These are phyloP conservation scores for Phylloscopus collybita DNA, from an alignment of 2,797 vertebrate species.

Conservation along the genomic window DNA sequence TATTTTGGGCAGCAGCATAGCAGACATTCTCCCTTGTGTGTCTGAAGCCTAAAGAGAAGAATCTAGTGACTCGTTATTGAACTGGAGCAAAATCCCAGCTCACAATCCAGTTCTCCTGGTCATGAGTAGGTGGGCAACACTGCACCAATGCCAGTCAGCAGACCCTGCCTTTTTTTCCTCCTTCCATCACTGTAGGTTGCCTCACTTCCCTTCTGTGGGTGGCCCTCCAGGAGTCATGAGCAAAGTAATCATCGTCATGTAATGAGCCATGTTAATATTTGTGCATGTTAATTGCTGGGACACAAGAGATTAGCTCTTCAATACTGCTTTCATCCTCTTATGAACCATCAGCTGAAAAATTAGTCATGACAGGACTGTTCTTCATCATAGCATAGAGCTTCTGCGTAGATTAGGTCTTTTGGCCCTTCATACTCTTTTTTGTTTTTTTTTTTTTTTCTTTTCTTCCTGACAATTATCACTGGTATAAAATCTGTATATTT, in stretches of 20 bases:
- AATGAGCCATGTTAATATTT: slow-evolving; percentile 31
- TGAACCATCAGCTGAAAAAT: not conserved
- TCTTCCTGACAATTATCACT: not conserved
- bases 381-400: not conserved
- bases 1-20: not conserved
- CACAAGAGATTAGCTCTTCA: slow-evolving; percentile 10
- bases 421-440: not conserved
- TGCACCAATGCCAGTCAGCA: not conserved
- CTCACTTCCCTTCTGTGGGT: not conserved
- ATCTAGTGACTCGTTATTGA: not conserved
- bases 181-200: not conserved
- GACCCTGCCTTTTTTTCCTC: not conserved
- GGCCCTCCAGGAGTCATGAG: not conserved
- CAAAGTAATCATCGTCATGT: not conserved
- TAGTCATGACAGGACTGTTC: not conserved
- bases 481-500: not conserved
- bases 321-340: slow-evolving; percentile 8
- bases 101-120: not conserved
- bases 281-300: slow-evolving; percentile 1
- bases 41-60: not conserved
- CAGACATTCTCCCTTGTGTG: not conserved
- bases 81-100: not conserved
- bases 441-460: not conserved
- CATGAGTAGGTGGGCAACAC: not conserved
- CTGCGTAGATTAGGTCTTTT: not conserved